phyloP scores from a whole-genome alignment of 2,888 invertebrate species.

The Diaperis boleti region DNA sequence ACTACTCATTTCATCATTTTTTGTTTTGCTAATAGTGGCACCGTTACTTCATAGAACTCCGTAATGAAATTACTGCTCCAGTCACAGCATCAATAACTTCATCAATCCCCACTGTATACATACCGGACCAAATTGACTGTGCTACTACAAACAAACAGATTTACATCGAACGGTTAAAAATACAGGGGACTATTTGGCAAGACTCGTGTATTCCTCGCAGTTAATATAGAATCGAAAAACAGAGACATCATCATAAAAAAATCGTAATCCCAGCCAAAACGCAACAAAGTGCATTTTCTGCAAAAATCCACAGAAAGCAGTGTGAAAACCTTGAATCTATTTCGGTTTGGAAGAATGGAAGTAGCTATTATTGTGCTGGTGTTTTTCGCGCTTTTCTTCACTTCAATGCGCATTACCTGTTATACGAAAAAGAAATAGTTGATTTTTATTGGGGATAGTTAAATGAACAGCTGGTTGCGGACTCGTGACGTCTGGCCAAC shows the following conservation, averaged over 20 bases:
- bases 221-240: constrained; percentile 42
- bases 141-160: constrained; percentile 29
- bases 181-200: constrained; percentile 49
- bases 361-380: too few relatives aligned
- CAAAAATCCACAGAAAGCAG: too few relatives aligned
- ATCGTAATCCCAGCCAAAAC: not conserved
- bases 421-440: constrained; percentile 14
- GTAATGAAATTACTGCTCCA: too few relatives aligned
- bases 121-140: constrained; percentile 1
- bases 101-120: constrained; percentile 7
- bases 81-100: too few relatives aligned
- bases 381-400: constrained; percentile 1
- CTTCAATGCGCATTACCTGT: constrained; percentile 11
- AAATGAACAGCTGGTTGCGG: constrained; percentile 24
- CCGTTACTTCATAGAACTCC: too few relatives aligned
- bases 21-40: too few relatives aligned
- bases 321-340: constrained; percentile 4
- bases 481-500: constrained; percentile 19
- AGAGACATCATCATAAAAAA: not conserved
- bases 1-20: too few relatives aligned
- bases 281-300: too few relatives aligned
- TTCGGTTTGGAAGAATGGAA: not conserved
- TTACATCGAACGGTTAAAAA: constrained; percentile 46
- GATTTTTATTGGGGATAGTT: constrained; percentile 21
- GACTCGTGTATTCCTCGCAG: constrained; percentile 44